Conservation (phyloP, 2,888 invertebrate genomes). For the Auanema freiburgensis region DNA sequence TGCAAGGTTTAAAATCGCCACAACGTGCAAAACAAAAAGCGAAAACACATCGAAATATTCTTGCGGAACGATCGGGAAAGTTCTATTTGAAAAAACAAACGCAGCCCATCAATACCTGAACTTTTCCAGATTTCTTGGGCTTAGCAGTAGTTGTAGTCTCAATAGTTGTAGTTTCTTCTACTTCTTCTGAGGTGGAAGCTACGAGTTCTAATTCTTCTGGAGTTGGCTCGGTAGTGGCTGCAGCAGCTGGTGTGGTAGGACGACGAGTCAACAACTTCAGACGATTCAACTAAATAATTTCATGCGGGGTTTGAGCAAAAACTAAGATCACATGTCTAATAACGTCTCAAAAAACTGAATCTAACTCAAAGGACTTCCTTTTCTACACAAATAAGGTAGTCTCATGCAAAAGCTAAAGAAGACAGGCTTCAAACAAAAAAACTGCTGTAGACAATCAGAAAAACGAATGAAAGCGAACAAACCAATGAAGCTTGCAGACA, state of each 20-base stretch:
- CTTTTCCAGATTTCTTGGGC: background rate
- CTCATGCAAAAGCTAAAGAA: slow-evolving; percentile 9
- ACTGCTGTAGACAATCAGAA: background rate
- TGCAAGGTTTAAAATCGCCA: background rate
- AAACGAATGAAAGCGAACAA: too few species aligned
- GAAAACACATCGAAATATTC: background rate
- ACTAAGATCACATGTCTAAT: background rate
- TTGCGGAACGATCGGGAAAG: background rate
- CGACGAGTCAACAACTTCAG: slow-evolving; percentile 38
- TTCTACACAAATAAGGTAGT: background rate
- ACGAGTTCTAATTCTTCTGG: slow-evolving; percentile 19
- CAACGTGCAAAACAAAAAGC: slow-evolving; percentile 2
- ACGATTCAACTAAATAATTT: slow-evolving; percentile 28
- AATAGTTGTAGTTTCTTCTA: slow-evolving; percentile 25
- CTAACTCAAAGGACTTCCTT: background rate
- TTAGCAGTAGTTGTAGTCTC: slow-evolving; percentile 9
- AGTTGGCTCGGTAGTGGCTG: slow-evolving; percentile 23
- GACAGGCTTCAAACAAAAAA: background rate
- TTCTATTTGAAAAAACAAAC: background rate
- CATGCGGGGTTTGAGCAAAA: background rate
- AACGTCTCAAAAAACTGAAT: background rate
- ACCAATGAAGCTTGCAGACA: too few species aligned
- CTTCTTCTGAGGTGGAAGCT: slow-evolving; percentile 17
- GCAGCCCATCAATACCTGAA: too few species aligned
- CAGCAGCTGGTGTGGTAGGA: slow-evolving; percentile 20